Evolutionary conservation across 2,113 vertebrate genomes (phyloP).

Genomic region (Pan paniscus): DNA sequence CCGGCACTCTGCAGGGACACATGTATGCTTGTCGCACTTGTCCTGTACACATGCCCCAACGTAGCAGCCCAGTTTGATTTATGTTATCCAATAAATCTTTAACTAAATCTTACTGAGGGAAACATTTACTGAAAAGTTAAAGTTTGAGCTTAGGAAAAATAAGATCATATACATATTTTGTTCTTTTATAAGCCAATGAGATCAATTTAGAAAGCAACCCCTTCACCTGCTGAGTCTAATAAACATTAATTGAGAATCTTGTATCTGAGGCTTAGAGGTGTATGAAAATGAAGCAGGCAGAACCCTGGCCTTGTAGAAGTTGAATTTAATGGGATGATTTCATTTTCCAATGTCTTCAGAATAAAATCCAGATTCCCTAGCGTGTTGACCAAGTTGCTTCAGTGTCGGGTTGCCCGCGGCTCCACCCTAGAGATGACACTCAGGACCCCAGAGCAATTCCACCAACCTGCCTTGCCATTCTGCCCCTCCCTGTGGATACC

Average conservation of each 20-base stretch:
- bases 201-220: neutral
- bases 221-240: neutral
- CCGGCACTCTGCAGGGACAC: neutral
- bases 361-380: neutral
- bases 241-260: neutral
- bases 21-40: neutral
- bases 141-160: neutral
- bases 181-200: neutral
- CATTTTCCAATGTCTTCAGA: neutral
- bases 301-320: neutral
- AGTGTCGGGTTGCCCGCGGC: fast-evolving
- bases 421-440: neutral
- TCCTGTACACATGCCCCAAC: neutral
- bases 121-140: neutral
- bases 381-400: neutral
- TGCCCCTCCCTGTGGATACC: fast-evolving
- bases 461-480: neutral
- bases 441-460: no score
- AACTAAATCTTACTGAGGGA: neutral
- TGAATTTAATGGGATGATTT: neutral
- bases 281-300: neutral
- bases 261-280: neutral
- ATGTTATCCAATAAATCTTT: neutral
- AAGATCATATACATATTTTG: neutral
- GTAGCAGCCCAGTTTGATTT: neutral